Evolutionary conservation across 2,113 vertebrate species (phyloP), one percentile per base, ranked within the genome.

Genomic region (Salvator merianae): DNA sequence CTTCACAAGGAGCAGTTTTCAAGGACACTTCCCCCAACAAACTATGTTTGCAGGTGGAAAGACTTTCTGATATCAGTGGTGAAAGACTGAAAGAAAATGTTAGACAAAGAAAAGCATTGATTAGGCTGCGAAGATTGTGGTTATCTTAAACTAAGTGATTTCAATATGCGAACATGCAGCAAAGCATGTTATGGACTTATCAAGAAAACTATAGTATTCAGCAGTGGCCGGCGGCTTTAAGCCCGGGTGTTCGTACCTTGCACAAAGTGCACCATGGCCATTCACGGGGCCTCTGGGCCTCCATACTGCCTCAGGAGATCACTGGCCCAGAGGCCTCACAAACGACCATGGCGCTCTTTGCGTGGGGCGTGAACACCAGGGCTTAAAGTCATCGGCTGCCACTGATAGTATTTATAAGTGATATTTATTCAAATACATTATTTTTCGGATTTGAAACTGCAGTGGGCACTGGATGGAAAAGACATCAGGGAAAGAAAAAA

Each of bases 1-100:
- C 14, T 82, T 30, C 30, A 85, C 84, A 86, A 85, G n/a, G 81
- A 43, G 68, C 77, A 79, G 79, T 87, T 78, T 80, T 8, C 53
- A 72, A 80, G 3, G 84, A 70, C 32, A 47, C 53, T 13, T 85
- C 28, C 53, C 2, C n/a, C 1, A 79, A 7, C 22, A 38, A 76
- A 26, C n/a, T 40, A 55, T 13, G 30, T 47, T 28, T 76, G 26
- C 55, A 30, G 68, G 43, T 10, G 4, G 12, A 79, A 84, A 86
- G 81, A 84, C 80, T 72, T 65, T 83, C 87, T 83, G 30, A 9
- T 75, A 47, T 50, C 24, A 83, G 36, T 24, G 34, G 4, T 66
- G 40, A n/a, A 66, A 73, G 2, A 83, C 40, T 40, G 4, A 12
- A 74, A 84, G 78, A 88, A 4, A 65, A 73, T 30, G 36, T 13